Percentiles rank a stretch among this genome's conserved stretches.
Evolutionary conservation across 1,140 invertebrate species (phyloP).

Genomic region (Orius insidiosus): DNA sequence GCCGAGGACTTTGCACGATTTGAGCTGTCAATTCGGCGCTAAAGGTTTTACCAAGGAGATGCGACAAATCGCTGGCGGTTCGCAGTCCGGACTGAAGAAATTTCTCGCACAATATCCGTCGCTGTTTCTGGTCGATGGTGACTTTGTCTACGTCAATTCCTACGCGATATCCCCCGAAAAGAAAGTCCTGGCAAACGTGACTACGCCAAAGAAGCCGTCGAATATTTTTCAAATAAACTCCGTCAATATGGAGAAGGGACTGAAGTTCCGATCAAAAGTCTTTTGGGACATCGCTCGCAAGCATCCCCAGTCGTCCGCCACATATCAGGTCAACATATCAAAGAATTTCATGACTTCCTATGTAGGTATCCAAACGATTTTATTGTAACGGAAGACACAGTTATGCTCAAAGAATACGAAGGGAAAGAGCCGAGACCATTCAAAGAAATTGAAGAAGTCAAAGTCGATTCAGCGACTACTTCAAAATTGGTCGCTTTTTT

Average conservation of each 20-base stretch:
- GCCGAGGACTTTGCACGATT: constrained; percentile 86
- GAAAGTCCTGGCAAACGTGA: constrained; percentile 41
- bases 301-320: constrained; percentile 89
- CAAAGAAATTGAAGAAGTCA: constrained; percentile 47
- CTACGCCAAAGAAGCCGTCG: constrained; percentile 80
- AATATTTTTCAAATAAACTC: constrained; percentile 85
- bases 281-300: constrained; percentile 81
- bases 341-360: constrained; percentile 85
- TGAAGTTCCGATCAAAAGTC: constrained; percentile 81
- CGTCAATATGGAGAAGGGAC: constrained; percentile 75
- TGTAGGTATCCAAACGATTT: constrained; percentile 71
- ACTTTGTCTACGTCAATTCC: constrained; percentile 76
- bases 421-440: constrained; percentile 36
- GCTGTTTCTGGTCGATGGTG: constrained; percentile 77
- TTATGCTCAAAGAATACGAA: constrained; percentile 47
- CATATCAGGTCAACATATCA: constrained; percentile 83
- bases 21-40: constrained; percentile 90
- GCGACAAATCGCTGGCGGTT: constrained; percentile 85
- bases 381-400: constrained; percentile 72
- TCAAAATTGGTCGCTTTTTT: constrained; percentile 61
- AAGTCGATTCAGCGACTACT: constrained; percentile 62
- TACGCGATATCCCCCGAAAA: constrained; percentile 33
- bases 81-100: constrained; percentile 83
- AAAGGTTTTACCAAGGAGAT: constrained; percentile 92
- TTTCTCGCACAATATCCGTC: constrained; percentile 79